These are phyloP conservation scores for Drosophila pegasa DNA, from an alignment of 2,888 invertebrate species.

Conservation along the genomic window DNA sequence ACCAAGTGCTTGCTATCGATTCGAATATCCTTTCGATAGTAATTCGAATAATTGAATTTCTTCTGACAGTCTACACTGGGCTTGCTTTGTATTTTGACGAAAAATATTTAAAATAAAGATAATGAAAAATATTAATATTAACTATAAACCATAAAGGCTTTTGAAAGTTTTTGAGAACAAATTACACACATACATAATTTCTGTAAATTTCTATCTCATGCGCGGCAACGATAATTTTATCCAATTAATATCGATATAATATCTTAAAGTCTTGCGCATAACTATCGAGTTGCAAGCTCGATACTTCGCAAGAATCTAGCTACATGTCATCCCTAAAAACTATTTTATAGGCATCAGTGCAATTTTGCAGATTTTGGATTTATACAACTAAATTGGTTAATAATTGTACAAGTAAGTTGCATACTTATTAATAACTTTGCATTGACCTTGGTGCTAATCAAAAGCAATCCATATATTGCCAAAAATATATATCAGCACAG, in stretches of 20 bases:
- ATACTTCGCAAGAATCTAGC: conserved; percentile 1
- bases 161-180: not conserved
- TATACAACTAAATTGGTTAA: conserved; percentile 15
- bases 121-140: not conserved
- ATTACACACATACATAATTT: not conserved
- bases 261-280: not conserved
- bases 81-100: not conserved
- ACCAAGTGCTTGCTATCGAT: conserved; percentile 12
- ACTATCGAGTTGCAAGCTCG: conserved; percentile 12
- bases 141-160: no score
- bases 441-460: conserved; percentile 32
- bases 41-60: not conserved
- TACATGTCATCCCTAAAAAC: conserved; percentile 17
- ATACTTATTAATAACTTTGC: conserved; percentile 1
- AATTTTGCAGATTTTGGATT: conserved; percentile 26
- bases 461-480: conserved; percentile 5
- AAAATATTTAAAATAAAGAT: not conserved
- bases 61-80: not conserved
- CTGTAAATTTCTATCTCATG: not conserved
- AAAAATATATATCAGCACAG: conserved; percentile 11
- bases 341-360: conserved; percentile 15
- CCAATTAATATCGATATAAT: conserved; percentile 28
- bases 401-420: conserved; percentile 42
- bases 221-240: not conserved
- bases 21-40: conserved; percentile 1